phyloP scores from a whole-genome alignment of 2,797 vertebrate genomes.

The Clarias pachynema region DNA sequence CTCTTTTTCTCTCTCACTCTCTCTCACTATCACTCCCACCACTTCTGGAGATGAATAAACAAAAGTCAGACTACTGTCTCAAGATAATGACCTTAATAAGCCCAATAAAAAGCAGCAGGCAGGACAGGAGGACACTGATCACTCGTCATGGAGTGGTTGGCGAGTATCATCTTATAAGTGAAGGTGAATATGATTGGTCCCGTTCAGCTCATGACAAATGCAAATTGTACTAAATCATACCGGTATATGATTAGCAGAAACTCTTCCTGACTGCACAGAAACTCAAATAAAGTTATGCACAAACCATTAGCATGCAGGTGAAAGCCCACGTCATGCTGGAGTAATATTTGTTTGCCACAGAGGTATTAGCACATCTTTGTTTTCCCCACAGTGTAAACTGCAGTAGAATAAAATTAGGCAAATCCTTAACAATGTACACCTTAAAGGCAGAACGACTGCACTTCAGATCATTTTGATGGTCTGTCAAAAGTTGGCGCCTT shows the following conservation, averaged over 20 bases:
- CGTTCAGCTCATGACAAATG: conserved; percentile 12
- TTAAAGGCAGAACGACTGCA: neutral
- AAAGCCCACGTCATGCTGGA: neutral
- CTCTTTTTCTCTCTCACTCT: neutral
- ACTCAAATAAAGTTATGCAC: conserved; percentile 3
- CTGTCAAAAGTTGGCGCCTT: conserved; percentile 34
- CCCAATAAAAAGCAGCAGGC: conserved; percentile 40
- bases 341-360: conserved; percentile 1
- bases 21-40: conserved; percentile 2
- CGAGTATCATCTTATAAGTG: conserved; percentile 33
- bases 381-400: neutral
- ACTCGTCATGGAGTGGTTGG: conserved; percentile 22
- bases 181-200: neutral
- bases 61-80: conserved; percentile 47
- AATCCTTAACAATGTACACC: neutral
- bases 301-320: neutral
- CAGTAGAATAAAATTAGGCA: neutral
- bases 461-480: conserved; percentile 4
- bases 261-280: neutral
- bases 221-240: neutral
- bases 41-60: conserved; percentile 41
- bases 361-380: neutral
- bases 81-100: conserved; percentile 53
- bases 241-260: neutral
- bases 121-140: conserved; percentile 15